These are phyloP conservation scores for Agrochola litura DNA, from an alignment of 2,888 invertebrate genomes.

Conservation along the genomic window DNA sequence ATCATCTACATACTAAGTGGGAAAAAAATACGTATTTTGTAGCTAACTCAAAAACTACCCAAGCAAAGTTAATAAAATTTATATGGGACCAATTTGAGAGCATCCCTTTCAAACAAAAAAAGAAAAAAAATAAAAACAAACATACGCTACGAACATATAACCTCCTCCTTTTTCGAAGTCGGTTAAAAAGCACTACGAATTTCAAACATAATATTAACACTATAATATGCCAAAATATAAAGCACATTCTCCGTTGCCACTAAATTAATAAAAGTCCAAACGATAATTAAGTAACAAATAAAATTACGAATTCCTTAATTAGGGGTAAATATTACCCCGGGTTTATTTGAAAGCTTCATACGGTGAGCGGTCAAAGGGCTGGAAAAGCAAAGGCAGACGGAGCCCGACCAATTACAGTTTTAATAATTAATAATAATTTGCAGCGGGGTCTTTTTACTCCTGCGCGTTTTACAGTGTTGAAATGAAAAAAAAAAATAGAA, in stretches of 20 bases:
- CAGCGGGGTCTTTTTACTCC: slow-evolving; percentile 49
- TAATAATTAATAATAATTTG: slow-evolving; percentile 73
- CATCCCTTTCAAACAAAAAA: no score
- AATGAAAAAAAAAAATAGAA: slow-evolving; percentile 56
- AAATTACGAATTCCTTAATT: slow-evolving; percentile 64
- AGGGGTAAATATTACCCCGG: slow-evolving; percentile 58
- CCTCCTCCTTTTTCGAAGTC: no score
- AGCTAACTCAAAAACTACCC: no score
- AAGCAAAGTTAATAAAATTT: no score
- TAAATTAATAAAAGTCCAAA: slow-evolving; percentile 25
- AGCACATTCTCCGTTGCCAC: background rate
- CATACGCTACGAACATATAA: no score
- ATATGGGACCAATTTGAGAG: no score
- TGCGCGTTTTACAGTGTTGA: slow-evolving; percentile 41
- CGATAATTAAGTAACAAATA: slow-evolving; percentile 38
- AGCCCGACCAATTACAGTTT: slow-evolving; percentile 71
- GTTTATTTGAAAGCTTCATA: slow-evolving; percentile 56
- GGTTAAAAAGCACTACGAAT: background rate
- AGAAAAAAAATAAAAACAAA: no score
- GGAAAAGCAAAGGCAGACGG: slow-evolving; percentile 54
- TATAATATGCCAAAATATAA: background rate
- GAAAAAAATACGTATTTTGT: no score
- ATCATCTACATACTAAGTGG: no score
- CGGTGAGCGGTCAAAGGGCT: slow-evolving; percentile 69
- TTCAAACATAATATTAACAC: background rate